Conservation (phyloP, 2,888 invertebrate species). For the Physocephala rufipes region DNA sequence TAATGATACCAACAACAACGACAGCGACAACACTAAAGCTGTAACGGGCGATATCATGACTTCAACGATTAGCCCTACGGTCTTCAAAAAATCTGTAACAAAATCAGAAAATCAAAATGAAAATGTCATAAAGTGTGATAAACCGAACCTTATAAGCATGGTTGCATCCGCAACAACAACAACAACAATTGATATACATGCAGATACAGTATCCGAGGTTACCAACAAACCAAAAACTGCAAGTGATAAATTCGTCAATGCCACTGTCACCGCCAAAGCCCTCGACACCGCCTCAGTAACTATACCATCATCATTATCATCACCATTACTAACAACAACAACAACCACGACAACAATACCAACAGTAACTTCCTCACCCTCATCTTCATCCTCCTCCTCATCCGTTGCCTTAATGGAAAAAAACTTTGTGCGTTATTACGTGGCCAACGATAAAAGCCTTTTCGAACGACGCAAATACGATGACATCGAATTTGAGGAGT, state of each 20-base stretch:
- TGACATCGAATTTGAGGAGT: conserved; percentile 87
- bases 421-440: conserved; percentile 71
- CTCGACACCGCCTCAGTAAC: no score
- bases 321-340: no score
- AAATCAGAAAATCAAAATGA: conserved; percentile 13
- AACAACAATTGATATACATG: conserved; percentile 1
- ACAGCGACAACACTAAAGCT: conserved; percentile 2
- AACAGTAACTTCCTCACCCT: conserved; percentile 25
- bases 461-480: conserved; percentile 75
- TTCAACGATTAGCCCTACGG: background rate
- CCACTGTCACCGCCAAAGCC: no score
- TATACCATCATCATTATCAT: no score
- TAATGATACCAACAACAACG: background rate
- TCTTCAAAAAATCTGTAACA: background rate
- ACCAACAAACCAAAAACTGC: no score
- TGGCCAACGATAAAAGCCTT: conserved; percentile 72
- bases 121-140: conserved; percentile 28
- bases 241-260: no score
- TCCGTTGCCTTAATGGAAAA: conserved; percentile 54
- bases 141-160: background rate
- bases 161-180: background rate
- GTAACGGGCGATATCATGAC: background rate
- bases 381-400: conserved; percentile 48
- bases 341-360: conserved; percentile 33
- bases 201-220: conserved; percentile 7